Percentiles rank a stretch among this genome's conserved stretches.
phyloP scores from a whole-genome alignment of 2,797 vertebrate species.

The Danio aesculapii region DNA sequence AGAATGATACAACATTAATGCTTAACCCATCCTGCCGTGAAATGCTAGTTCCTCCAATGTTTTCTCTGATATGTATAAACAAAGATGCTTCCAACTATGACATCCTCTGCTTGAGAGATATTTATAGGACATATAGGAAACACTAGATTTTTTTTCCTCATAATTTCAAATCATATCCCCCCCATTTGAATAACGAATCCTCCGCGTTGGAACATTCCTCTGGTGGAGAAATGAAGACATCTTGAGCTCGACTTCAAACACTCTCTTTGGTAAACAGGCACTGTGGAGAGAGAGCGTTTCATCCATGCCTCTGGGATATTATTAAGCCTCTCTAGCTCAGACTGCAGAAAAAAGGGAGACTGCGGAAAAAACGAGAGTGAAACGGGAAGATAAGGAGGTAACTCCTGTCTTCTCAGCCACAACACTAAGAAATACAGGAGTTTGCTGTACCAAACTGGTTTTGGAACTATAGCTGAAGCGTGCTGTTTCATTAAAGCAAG shows the following conservation, averaged over 20 bases:
- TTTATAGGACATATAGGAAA: constrained; percentile 60
- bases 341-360: constrained; percentile 76
- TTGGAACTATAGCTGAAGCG: constrained; percentile 26
- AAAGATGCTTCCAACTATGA: constrained; percentile 61
- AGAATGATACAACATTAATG: constrained; percentile 70
- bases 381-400: constrained; percentile 87
- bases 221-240: constrained; percentile 98
- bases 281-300: constrained; percentile 90
- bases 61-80: constrained; percentile 59
- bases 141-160: constrained; percentile 55
- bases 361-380: constrained; percentile 51
- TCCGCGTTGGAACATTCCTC: constrained; percentile 78
- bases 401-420: constrained; percentile 79
- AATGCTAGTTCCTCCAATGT: constrained; percentile 60
- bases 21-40: constrained; percentile 57
- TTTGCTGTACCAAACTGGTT: constrained; percentile 37
- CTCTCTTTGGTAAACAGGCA: constrained; percentile 93
- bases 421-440: constrained; percentile 74
- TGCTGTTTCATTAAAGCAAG: constrained; percentile 32
- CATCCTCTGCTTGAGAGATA: constrained; percentile 62
- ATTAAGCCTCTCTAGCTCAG: constrained; percentile 94
- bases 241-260: constrained; percentile 96
- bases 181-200: constrained; percentile 73
- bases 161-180: constrained; percentile 22
- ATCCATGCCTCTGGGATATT: constrained; percentile 98